phyloP scores from a whole-genome alignment of 2,888 invertebrate genomes.

The Hermaeophaga mercurialis region DNA sequence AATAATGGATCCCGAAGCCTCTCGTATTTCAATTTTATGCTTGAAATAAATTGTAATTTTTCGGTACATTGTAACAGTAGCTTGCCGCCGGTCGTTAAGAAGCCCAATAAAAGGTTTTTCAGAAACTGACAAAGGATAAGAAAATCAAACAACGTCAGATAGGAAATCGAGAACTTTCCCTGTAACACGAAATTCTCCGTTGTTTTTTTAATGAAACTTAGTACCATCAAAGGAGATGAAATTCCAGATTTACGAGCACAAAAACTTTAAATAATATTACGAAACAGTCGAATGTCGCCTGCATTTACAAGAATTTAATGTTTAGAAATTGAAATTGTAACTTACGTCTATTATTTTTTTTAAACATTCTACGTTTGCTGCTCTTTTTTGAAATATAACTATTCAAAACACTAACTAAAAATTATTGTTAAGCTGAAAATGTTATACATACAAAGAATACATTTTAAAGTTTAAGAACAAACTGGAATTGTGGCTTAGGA shows the following conservation, averaged over 20 bases:
- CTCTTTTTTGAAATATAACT: too few species aligned
- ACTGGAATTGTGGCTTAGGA: too few species aligned
- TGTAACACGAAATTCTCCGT: constrained; percentile 6
- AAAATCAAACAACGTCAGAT: constrained; percentile 5
- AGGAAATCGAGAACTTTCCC: not conserved
- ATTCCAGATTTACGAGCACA: constrained; percentile 6
- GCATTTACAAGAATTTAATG: too few species aligned
- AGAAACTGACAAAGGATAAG: constrained; percentile 5
- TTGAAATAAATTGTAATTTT: constrained; percentile 26
- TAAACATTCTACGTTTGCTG: too few species aligned
- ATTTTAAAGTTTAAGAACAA: too few species aligned
- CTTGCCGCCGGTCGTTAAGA: constrained; percentile 10
- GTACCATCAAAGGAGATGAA: constrained; percentile 6
- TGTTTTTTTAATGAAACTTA: constrained; percentile 14
- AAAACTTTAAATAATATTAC: not conserved
- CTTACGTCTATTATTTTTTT: too few species aligned
- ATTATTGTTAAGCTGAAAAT: too few species aligned
- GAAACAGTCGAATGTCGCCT: too few species aligned
- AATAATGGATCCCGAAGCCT: constrained; percentile 24
- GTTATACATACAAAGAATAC: too few species aligned
- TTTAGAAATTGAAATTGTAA: too few species aligned
- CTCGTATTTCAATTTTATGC: constrained; percentile 25
- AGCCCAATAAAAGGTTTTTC: constrained; percentile 20
- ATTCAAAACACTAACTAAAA: too few species aligned
- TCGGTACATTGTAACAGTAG: constrained; percentile 24